A percentile compares a stretch with the other conserved stretches of the same genome.
phyloP scores from a whole-genome alignment of 1,140 invertebrate species.

The Pogonomyrmex californicus region DNA sequence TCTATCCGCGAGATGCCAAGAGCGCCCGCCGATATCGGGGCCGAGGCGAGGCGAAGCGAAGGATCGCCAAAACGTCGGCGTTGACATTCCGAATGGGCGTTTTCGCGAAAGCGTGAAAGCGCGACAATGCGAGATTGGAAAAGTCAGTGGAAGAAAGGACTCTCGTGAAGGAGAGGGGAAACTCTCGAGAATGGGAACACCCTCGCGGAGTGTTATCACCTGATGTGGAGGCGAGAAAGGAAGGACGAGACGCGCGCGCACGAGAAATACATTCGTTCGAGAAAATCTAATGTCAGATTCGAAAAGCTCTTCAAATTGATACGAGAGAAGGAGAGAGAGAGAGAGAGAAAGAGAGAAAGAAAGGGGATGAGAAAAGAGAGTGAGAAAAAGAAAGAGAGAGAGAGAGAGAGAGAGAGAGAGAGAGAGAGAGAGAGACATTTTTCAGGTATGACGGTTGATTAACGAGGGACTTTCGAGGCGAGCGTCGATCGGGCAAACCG shows the following conservation, averaged over 20 bases:
- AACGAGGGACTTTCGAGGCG: slow-evolving; percentile 6
- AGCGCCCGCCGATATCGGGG: slow-evolving; percentile 41
- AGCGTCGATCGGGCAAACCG: neutral
- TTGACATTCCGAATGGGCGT: neutral
- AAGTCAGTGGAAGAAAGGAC: slow-evolving; percentile 27
- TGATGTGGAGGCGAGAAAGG: neutral
- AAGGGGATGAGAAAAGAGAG: too few species aligned
- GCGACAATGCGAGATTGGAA: slow-evolving; percentile 55
- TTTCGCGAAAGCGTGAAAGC: neutral
- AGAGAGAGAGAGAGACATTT: neutral
- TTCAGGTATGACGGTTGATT: slow-evolving; percentile 25
- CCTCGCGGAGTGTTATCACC: neutral
- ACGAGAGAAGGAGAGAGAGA: too few species aligned
- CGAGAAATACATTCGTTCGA: neutral
- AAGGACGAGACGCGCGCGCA: neutral
- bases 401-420: neutral
- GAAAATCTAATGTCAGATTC: neutral
- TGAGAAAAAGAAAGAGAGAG: too few species aligned
- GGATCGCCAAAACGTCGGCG: slow-evolving; percentile 21
- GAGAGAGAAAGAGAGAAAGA: too few species aligned
- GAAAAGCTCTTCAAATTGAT: neutral
- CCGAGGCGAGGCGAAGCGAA: slow-evolving; percentile 31
- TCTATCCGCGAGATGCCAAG: slow-evolving; percentile 28
- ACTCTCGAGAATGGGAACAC: slow-evolving; percentile 21
- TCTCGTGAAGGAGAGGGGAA: neutral